These are phyloP conservation scores for Leucophenga maculata DNA, from an alignment of 2,888 invertebrate genomes.

Conservation along the genomic window DNA sequence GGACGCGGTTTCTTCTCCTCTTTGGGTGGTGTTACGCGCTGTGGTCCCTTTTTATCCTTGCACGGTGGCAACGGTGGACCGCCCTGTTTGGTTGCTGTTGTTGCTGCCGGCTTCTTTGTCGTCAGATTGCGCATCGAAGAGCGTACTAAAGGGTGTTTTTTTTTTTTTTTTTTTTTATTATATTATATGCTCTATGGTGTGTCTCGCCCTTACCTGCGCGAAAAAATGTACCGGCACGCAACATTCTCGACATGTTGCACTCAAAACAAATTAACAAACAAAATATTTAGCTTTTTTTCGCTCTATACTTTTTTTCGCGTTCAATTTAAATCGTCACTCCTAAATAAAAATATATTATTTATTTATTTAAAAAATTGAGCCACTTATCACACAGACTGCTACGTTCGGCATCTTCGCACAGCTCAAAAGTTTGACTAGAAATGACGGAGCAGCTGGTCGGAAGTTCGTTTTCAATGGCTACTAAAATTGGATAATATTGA, in stretches of 20 bases:
- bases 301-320: not conserved
- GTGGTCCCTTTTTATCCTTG: not conserved
- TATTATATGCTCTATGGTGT: no score
- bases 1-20: conserved; percentile 17
- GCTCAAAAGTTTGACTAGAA: not conserved
- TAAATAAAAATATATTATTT: conserved; percentile 11
- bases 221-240: no score
- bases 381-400: not conserved
- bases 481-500: no score
- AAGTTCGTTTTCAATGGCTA: no score
- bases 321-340: conserved; percentile 3
- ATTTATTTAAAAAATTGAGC: conserved; percentile 10
- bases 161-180: not conserved
- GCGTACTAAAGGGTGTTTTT: conserved; percentile 13
- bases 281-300: conserved; percentile 38
- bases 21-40: not conserved
- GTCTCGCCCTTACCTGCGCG: no score
- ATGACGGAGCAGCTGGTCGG: no score
- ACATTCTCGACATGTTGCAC: no score
- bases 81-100: conserved; percentile 20
- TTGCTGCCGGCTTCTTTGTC: conserved; percentile 19
- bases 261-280: conserved; percentile 31
- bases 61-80: no score
- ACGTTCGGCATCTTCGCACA: conserved; percentile 9
- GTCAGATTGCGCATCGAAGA: conserved; percentile 32